phyloP scores from a whole-genome alignment of 1,140 invertebrate genomes.

The Goniozus legneri region DNA sequence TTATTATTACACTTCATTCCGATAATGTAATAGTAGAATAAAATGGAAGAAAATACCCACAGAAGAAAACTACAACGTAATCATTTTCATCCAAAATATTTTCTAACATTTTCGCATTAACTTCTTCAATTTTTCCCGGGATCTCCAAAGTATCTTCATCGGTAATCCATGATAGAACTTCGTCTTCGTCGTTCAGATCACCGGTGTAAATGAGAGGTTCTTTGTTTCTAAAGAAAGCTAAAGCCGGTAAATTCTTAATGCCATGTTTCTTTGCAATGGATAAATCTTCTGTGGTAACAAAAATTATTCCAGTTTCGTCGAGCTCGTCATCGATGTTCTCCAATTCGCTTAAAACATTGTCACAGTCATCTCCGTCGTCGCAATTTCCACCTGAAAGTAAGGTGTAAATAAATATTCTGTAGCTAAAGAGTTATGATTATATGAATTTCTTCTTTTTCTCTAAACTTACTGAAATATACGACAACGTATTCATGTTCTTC shows the following conservation, averaged over 20 bases:
- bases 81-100: conserved; percentile 85
- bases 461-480: conserved; percentile 82
- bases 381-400: conserved; percentile 69
- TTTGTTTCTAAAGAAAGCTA: conserved; percentile 89
- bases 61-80: conserved; percentile 89
- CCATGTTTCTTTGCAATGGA: conserved; percentile 79
- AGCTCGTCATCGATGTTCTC: conserved; percentile 93
- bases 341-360: conserved; percentile 78
- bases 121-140: conserved; percentile 90
- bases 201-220: conserved; percentile 80
- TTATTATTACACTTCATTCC: no score
- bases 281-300: conserved; percentile 87
- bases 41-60: conserved; percentile 61
- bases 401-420: background rate
- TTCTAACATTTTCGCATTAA: conserved; percentile 87
- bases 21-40: background rate
- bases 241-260: conserved; percentile 78
- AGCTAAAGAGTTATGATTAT: background rate
- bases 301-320: conserved; percentile 89
- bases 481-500: conserved; percentile 91
- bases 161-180: conserved; percentile 86
- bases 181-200: conserved; percentile 86
- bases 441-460: conserved; percentile 1
- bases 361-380: conserved; percentile 81
- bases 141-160: conserved; percentile 89